These are phyloP conservation scores for Phaenicophaeus curvirostris DNA, from an alignment of 2,797 vertebrate species.

Conservation along the genomic window DNA sequence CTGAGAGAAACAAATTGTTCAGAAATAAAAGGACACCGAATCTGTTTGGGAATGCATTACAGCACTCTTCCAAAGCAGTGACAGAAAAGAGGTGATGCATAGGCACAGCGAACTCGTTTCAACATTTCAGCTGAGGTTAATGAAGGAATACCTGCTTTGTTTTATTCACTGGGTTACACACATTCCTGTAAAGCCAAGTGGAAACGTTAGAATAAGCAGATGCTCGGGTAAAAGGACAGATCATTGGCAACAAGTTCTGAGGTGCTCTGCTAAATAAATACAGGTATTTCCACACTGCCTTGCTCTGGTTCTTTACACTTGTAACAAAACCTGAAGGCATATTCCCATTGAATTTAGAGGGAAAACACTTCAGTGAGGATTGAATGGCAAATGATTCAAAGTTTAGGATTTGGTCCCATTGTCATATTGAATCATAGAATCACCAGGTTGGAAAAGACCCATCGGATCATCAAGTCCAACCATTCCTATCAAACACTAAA, in stretches of 20 bases:
- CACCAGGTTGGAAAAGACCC: too few species aligned
- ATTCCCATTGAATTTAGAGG: neutral
- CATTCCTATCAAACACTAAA: too few species aligned
- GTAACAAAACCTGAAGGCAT: neutral
- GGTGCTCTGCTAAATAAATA: neutral
- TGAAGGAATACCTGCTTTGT: neutral
- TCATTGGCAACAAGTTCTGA: neutral
- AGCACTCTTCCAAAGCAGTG: neutral
- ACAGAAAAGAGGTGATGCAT: neutral
- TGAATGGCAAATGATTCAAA: neutral
- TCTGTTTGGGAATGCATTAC: neutral
- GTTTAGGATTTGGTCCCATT: neutral
- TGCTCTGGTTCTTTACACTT: neutral
- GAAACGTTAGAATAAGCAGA: neutral
- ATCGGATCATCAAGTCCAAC: too few species aligned
- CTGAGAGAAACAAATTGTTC: neutral
- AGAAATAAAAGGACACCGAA: neutral
- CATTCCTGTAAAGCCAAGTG: neutral
- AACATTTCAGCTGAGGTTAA: neutral
- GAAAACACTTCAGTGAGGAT: neutral
- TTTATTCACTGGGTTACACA: neutral
- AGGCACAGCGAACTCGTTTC: neutral
- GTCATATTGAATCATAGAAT: accelerated
- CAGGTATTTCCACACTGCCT: neutral
- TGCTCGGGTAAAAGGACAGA: neutral